Evolutionary conservation across 2,888 invertebrate genomes (phyloP).

Genomic region (Chalcosyrphus nemorum): DNA sequence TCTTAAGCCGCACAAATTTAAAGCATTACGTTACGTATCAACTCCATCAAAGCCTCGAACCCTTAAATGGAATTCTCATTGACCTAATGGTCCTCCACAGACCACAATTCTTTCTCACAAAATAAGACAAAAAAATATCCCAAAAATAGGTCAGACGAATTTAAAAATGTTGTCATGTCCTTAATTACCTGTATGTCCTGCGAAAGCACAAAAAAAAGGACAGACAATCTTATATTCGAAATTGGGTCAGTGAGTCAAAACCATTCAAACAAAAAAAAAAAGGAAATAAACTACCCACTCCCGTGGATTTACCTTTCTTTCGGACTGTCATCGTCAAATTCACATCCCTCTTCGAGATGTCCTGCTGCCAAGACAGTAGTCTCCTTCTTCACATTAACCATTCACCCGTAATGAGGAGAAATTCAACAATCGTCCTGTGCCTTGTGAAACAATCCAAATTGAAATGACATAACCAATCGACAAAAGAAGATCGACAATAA

Average conservation of each 20-base stretch:
- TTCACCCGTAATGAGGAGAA: conserved; percentile 48
- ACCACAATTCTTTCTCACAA: too few relatives aligned
- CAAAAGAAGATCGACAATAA: conserved; percentile 51
- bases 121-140: too few relatives aligned
- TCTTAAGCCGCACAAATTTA: too few relatives aligned
- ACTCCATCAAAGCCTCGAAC: too few relatives aligned
- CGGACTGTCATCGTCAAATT: background rate
- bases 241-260: background rate
- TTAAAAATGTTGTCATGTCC: conserved; percentile 23
- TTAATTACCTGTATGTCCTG: background rate
- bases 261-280: background rate
- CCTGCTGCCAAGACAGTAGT: background rate
- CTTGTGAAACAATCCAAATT: conserved; percentile 56
- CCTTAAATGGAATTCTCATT: background rate
- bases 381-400: conserved; percentile 5
- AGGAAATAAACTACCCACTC: background rate
- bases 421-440: conserved; percentile 15
- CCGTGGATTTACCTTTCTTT: background rate
- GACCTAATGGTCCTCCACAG: background rate
- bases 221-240: background rate
- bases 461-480: conserved; percentile 71
- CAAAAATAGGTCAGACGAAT: background rate
- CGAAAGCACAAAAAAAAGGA: background rate
- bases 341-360: background rate
- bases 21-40: too few relatives aligned